These are phyloP conservation scores for Platycnemis pennipes DNA, from an alignment of 2,888 invertebrate genomes.

Conservation along the genomic window DNA sequence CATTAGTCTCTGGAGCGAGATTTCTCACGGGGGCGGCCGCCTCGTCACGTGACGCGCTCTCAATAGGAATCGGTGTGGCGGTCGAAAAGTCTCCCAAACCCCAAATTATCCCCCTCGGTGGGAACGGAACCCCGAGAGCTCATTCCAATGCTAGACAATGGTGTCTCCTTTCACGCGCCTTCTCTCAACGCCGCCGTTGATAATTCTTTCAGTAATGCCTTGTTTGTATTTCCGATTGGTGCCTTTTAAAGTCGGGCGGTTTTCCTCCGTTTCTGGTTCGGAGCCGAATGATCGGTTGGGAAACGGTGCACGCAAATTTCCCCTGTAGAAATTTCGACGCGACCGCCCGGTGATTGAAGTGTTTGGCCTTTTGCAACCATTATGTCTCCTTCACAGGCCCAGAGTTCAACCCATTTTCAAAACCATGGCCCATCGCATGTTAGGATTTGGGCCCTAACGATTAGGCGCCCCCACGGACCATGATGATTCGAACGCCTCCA, in stretches of 20 bases:
- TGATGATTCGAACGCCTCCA: too few relatives aligned
- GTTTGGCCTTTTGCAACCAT: too few relatives aligned
- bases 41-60: background rate
- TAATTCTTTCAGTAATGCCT: background rate
- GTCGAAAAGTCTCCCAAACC: background rate
- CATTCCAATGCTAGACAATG: slow-evolving; percentile 1
- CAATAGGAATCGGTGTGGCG: background rate
- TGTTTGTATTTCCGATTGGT: background rate
- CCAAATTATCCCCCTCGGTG: background rate
- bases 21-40: background rate
- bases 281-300: too few relatives aligned
- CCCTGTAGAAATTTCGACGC: too few relatives aligned
- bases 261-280: too few relatives aligned
- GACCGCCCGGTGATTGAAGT: too few relatives aligned
- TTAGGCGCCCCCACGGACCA: too few relatives aligned
- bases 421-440: too few relatives aligned
- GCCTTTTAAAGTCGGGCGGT: background rate
- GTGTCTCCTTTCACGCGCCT: background rate
- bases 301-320: too few relatives aligned
- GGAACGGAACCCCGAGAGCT: slow-evolving; percentile 24
- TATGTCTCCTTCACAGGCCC: too few relatives aligned
- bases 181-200: background rate
- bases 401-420: too few relatives aligned
- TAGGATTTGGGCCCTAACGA: too few relatives aligned
- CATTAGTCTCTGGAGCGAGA: background rate